phyloP scores from a whole-genome alignment of 2,888 invertebrate species.

The Parelbella ahira region DNA sequence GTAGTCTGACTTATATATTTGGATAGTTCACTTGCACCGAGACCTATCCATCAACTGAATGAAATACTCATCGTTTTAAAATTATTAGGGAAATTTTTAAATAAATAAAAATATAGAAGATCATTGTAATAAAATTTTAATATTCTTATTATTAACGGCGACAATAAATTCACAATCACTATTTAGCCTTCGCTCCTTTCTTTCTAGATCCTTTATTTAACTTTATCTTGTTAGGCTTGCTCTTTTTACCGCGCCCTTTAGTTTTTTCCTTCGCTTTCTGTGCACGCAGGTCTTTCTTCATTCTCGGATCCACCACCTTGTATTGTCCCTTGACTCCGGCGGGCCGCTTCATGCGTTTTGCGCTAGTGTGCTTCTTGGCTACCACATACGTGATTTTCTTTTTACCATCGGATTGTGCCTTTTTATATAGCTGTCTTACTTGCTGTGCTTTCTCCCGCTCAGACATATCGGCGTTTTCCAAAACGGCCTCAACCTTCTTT shows the following conservation, averaged over 20 bases:
- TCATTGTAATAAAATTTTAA: no score
- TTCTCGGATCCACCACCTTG: constrained; percentile 96
- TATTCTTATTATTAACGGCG: background rate
- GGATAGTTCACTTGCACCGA: no score
- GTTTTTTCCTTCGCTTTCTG: constrained; percentile 83
- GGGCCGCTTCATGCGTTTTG: constrained; percentile 89
- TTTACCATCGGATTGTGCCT: constrained; percentile 91
- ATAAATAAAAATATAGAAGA: no score
- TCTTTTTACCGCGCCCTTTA: constrained; percentile 69
- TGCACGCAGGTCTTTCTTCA: constrained; percentile 95
- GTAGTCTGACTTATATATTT: no score
- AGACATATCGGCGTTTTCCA: constrained; percentile 94
- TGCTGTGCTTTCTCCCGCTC: constrained; percentile 96
- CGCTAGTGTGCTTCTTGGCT: constrained; percentile 91
- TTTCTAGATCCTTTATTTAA: constrained; percentile 40
- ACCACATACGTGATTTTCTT: constrained; percentile 96
- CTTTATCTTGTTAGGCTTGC: constrained; percentile 39
- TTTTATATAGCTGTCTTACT: constrained; percentile 95
- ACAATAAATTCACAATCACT: constrained; percentile 22
- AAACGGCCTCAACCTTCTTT: constrained; percentile 96
- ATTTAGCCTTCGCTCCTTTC: constrained; percentile 56
- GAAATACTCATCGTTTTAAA: no score
- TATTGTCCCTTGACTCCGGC: constrained; percentile 94
- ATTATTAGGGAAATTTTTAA: no score
- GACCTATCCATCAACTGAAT: no score